phyloP scores from a whole-genome alignment of 1,140 invertebrate species.

The Riptortus pedestris region DNA sequence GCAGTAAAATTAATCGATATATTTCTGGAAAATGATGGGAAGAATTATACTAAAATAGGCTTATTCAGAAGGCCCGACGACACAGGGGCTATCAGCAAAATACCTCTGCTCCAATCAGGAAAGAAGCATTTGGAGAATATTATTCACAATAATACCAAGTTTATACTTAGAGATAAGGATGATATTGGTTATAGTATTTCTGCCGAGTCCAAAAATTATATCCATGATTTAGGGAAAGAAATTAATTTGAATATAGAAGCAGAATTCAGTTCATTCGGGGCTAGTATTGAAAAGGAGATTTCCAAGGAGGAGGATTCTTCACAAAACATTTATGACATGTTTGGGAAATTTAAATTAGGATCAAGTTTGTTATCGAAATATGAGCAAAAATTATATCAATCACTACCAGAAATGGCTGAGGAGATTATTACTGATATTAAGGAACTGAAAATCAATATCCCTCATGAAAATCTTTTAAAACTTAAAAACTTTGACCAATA shows the following conservation, averaged over 20 bases:
- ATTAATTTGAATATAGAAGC: background rate
- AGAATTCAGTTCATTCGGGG: background rate
- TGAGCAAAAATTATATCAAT: background rate
- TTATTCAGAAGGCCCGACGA: background rate
- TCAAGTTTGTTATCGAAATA: background rate
- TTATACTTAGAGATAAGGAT: background rate
- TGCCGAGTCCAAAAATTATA: conserved; percentile 19
- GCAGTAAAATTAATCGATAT: background rate
- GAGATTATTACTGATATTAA: background rate
- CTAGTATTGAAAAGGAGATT: background rate
- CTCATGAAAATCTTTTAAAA: background rate
- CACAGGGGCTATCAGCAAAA: background rate
- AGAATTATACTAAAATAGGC: background rate
- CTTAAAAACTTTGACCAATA: background rate
- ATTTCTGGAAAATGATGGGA: background rate
- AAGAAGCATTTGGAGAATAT: background rate
- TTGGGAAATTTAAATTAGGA: background rate
- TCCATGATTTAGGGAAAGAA: background rate
- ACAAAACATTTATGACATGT: background rate
- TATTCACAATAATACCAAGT: background rate
- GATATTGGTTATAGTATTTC: conserved; percentile 27
- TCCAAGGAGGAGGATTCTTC: background rate
- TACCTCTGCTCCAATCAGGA: background rate
- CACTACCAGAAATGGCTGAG: background rate
- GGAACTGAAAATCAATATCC: background rate